Base-by-base conservation (phyloP, 2,113 vertebrate species). In the Cyanoramphus novaezelandiae region DNA sequence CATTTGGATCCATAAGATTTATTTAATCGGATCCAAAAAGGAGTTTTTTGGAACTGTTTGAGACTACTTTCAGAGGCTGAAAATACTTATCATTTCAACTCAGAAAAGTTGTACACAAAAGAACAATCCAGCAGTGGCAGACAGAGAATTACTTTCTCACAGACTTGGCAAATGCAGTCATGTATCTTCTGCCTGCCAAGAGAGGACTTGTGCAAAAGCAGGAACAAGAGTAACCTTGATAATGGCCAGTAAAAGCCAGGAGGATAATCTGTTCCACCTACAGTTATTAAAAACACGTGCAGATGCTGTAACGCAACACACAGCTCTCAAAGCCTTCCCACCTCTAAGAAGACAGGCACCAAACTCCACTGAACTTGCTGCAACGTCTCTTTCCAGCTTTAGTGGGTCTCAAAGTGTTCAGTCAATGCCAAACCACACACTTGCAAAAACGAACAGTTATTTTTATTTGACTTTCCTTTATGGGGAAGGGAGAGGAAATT, bases 111-210 rank as follows among this genome's bases (percentile, higher is more conserved):
- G 15, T 9, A 31, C 37, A 71, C n/a, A 71, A 39, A 76, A 67
- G 68, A 53, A 28, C 18, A 14, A 37, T 0, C 2, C 60, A 71
- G 50, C 67, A 59, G 78, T 3, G 9, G 57, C 77, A 85, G 68
- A 93, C 76, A 78, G 70, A 88, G 82, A 76, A 91, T 49, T 41
- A 72, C 63, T 83, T 81, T 90, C 83, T 76, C 14, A 1, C 72
- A 72, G 78, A 70, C 85, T 91, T 88, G 93, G 92, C 90, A 86
- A 88, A 59, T 0, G 0, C 10, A 67, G 23, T 5, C 13, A 2
- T 23, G 35, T 49, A 80, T 90, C 49, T 86, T 77, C 76, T 68
- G 92, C 62, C 90, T 95, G 88, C 82, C 90, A 92, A 83, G 52
- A 64, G 80, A 75, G 17, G 65, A 47, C 43, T 90, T 2, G 7